These are phyloP conservation scores for Microhierax caerulescens DNA, from an alignment of 2,797 vertebrate genomes.

Conservation along the genomic window DNA sequence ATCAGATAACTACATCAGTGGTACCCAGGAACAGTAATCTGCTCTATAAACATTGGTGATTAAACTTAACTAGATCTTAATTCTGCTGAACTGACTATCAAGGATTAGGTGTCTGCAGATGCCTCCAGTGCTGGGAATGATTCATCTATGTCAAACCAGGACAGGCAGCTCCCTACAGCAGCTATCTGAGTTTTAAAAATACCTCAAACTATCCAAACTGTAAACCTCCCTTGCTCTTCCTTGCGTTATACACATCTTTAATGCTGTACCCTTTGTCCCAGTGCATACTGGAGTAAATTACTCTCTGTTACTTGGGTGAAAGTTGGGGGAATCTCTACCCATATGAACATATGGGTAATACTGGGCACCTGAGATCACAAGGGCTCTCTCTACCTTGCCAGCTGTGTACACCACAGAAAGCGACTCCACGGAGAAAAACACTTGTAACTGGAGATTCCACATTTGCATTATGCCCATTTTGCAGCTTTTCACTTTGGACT, in stretches of 20 bases:
- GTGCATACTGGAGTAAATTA: not conserved
- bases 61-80: slow-evolving; percentile 38
- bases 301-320: not conserved
- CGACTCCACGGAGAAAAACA: not conserved
- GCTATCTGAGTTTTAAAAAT: not conserved
- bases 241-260: not conserved
- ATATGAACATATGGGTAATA: not conserved
- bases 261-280: not conserved
- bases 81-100: slow-evolving; percentile 6
- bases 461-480: not conserved
- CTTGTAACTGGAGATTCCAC: not conserved
- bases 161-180: not conserved
- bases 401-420: not conserved
- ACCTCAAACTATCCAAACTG: not conserved
- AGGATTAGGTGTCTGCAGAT: not conserved
- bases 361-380: not conserved
- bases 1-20: slow-evolving; percentile 10
- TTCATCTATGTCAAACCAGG: not conserved
- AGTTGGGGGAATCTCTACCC: not conserved
- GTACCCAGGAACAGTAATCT: slow-evolving; percentile 1
- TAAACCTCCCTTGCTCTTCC: not conserved
- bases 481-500: not conserved
- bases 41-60: slow-evolving; percentile 35
- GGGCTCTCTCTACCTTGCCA: not conserved
- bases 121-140: not conserved